Evolutionary conservation across 1,140 invertebrate genomes (phyloP), one percentile per base, ranked within the genome.

Genomic region (Agrilus planipennis): DNA sequence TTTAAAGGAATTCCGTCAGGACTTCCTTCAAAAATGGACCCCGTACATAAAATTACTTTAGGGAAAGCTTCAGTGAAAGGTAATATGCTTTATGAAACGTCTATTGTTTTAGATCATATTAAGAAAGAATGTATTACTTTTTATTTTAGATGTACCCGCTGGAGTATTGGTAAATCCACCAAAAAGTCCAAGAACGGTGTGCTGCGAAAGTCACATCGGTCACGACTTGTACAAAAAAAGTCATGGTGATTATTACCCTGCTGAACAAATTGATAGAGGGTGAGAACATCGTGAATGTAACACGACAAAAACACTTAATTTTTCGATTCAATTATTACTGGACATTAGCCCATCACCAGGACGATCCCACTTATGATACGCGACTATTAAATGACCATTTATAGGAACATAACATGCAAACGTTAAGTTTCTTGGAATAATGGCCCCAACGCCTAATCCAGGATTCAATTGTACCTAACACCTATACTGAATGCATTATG

Each of bases 1-100:
- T 55, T 60, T 15, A 64, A 65, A 19, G 65, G 66, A 53, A 46
- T 72, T 27, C 69, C 70, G 10, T n/a, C n/a, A 19, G 65, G 66
- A 53, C 45, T 72, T 29, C 69, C 70, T n/a, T 55, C 58, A 41
- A 67, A 64, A 32, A 62, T 70, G 49, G 61, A 70, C 49, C 45
- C 45, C 7, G 27, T 50, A 34, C 45, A 46, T 12, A n/a, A n/a
- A 10, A 64, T 61, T 2, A 69, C 66, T 9, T 71, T 68, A 55
- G 70, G 70, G 16, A 63, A 53, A 42, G 52, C 58, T 46, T 57
- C 54, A 39, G 31, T 51, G 41, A 53, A 47, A 61, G 46, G 63
- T 60, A 35, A 12, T 5, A 31, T 12, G 15, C 15, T 31, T 31
- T 25, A 25, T 25, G n/a, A 25, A 25, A 25, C 5, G 22, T 11